Conservation (phyloP, 1,140 invertebrate genomes). For the Eurosta solidaginis region DNA sequence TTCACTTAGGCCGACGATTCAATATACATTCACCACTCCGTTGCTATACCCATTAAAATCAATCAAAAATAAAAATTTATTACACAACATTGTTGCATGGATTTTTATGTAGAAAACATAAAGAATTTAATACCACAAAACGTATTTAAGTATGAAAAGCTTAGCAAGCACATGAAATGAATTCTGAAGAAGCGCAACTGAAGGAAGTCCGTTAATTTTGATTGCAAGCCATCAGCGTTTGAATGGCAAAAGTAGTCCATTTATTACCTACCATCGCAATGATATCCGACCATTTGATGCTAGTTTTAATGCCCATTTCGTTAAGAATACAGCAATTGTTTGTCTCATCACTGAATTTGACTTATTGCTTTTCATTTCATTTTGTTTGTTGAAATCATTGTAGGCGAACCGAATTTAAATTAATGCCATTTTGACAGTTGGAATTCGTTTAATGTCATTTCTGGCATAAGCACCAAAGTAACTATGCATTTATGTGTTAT, state of each 20-base stretch:
- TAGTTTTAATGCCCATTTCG: not conserved
- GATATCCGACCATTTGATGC: not conserved
- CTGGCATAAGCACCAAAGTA: not conserved
- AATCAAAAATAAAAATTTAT: slow-evolving; percentile 50
- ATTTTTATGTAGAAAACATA: slow-evolving; percentile 28
- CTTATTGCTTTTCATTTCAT: slow-evolving; percentile 12
- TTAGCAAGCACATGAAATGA: no score
- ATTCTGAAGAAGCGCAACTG: not conserved
- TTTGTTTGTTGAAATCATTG: not conserved
- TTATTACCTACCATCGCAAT: not conserved
- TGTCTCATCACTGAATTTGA: slow-evolving; percentile 19
- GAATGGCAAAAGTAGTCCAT: not conserved
- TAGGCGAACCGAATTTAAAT: slow-evolving; percentile 4
- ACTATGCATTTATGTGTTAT: not conserved
- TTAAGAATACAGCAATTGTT: not conserved
- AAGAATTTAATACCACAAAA: not conserved
- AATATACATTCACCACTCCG: slow-evolving; percentile 35
- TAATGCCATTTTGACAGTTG: not conserved
- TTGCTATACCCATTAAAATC: slow-evolving; percentile 56
- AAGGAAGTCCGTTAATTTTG: slow-evolving; percentile 1
- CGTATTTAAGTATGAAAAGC: not conserved
- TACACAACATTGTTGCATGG: slow-evolving; percentile 16
- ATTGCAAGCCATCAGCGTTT: slow-evolving; percentile 3
- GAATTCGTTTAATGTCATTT: not conserved
- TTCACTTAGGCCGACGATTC: not conserved